Percentiles rank a stretch among this genome's conserved stretches.
Evolutionary conservation across 2,797 vertebrate species (phyloP).

Genomic region (Micromesistius poutassou): DNA sequence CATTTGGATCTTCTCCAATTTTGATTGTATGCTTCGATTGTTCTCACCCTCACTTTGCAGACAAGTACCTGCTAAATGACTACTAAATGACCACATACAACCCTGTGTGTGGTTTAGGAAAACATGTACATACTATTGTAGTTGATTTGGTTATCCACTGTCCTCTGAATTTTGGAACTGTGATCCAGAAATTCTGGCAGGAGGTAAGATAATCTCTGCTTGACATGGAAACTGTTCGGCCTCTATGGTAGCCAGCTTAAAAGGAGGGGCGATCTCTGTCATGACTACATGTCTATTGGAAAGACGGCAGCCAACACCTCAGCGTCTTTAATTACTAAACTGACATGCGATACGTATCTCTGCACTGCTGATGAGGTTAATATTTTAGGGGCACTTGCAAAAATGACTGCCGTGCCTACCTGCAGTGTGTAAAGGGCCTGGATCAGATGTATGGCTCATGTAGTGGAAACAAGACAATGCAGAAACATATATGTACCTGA

Average conservation of each 20-base stretch:
- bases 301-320: slow-evolving; percentile 38
- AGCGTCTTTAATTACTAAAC: slow-evolving; percentile 64
- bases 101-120: neutral
- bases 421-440: slow-evolving; percentile 13
- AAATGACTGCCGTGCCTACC: slow-evolving; percentile 48
- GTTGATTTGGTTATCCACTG: slow-evolving; percentile 14
- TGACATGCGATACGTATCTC: slow-evolving; percentile 52
- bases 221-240: slow-evolving; percentile 34
- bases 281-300: neutral
- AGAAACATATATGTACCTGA: slow-evolving; percentile 32
- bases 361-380: slow-evolving; percentile 41
- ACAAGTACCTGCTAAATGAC: neutral
- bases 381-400: slow-evolving; percentile 65
- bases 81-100: neutral
- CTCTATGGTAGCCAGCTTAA: slow-evolving; percentile 22
- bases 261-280: neutral
- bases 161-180: neutral
- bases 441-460: slow-evolving; percentile 38
- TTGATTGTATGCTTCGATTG: neutral
- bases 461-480: slow-evolving; percentile 37
- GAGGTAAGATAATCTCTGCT: neutral
- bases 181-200: neutral
- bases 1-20: neutral
- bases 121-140: neutral
- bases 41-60: neutral